These are phyloP conservation scores for Eulemur rubriventer DNA, from an alignment of 2,797 vertebrate genomes.

Conservation along the genomic window DNA sequence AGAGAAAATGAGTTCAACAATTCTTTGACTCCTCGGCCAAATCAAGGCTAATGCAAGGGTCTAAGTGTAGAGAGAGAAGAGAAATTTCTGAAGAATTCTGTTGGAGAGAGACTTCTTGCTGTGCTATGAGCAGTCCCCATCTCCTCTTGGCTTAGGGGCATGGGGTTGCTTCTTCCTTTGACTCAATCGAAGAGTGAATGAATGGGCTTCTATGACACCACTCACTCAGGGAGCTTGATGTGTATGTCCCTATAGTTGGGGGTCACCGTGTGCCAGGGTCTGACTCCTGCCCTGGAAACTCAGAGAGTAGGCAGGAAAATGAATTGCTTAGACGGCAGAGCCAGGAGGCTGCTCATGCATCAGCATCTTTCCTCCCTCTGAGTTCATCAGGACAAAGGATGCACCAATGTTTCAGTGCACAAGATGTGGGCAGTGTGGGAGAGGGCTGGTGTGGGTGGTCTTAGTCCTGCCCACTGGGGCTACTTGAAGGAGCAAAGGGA, in stretches of 20 bases:
- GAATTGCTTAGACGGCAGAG: neutral
- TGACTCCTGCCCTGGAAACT: neutral
- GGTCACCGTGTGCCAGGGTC: neutral
- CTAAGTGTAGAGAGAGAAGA: neutral
- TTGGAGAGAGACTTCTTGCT: neutral
- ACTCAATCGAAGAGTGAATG: neutral
- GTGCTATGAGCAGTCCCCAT: neutral
- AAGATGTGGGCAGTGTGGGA: neutral
- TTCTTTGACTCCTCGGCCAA: neutral
- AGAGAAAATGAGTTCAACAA: neutral
- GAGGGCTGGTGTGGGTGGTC: neutral
- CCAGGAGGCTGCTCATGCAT: neutral
- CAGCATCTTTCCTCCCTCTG: neutral
- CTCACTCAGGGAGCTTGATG: neutral
- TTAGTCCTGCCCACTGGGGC: neutral
- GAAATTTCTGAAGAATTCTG: neutral
- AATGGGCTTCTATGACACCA: neutral
- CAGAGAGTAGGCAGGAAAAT: neutral
- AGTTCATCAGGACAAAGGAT: neutral
- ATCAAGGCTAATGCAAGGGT: neutral
- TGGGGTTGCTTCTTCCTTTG: neutral
- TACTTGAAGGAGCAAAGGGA: neutral
- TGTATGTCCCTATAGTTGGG: neutral
- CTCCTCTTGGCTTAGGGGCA: neutral
- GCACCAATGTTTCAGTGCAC: neutral